Evolutionary conservation across 1,140 invertebrate genomes (phyloP), one percentile per base, ranked within the genome.

Genomic region (Drosophila kohkoa): DNA sequence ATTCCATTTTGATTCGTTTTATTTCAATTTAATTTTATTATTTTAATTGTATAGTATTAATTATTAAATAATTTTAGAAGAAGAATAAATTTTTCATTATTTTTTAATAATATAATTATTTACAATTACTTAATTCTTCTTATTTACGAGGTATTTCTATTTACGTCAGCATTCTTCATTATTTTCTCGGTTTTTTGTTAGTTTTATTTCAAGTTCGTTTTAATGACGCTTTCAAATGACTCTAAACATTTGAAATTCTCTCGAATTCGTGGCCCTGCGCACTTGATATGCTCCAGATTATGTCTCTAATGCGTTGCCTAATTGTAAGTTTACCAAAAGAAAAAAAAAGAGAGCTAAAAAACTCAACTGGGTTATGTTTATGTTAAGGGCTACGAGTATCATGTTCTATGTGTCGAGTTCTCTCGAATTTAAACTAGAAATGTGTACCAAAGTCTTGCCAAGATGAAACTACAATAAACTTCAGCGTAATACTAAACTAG

Each of bases 371-470:
- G 3, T 51, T 13, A 13, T 35, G 16, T 38, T 20, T 49, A n/a
- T 38, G 16, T 63, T 55, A n/a, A 32, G 11, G 10, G 51, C 16
- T 49, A 32, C n/a, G 58, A 45, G 49, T 25, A 55, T 71, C 60
- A 16, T 38, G 49, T 64, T 65, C 35, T 30, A 71, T 65, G 35
- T 8, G 20, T 4, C 20, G 3, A 30, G 28, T 71, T 71, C 51
- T 28, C 1, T 6, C 15, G 69, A 66, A 72, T 10, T 43, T 3
- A 2, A 28, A 2, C n/a, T 45, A 46, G 63, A 11, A 8, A 28
- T 11, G 38, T 43, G 54, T 48, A 13, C 10, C 30, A 46, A 43
- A 13, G 41, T 43, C 11, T 41, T 1, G 11, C 35, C 35, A 25
- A 38, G 35, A 7, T 38, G 35, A 38, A 6, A 10, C 35, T 7